Percentiles rank a stretch among this genome's conserved stretches.
Evolutionary conservation across 2,797 vertebrate species (phyloP).

Genomic region (Mallotus villosus): DNA sequence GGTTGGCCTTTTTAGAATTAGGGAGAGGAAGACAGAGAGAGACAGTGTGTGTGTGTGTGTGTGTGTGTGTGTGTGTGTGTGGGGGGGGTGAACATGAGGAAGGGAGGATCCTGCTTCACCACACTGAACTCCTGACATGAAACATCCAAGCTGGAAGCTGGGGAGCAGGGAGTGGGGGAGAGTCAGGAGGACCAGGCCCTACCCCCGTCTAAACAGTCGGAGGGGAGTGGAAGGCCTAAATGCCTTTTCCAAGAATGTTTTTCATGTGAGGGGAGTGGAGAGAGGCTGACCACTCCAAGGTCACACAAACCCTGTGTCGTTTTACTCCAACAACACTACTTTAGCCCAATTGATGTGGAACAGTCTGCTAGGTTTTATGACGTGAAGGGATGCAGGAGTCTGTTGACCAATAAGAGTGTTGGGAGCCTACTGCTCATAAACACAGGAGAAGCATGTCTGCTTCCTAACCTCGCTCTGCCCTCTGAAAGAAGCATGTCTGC

Average conservation of each 20-base stretch:
- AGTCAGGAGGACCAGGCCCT: background rate
- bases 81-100: no score
- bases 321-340: conserved; percentile 44
- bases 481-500: conserved; percentile 27
- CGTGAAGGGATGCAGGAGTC: conserved; percentile 40
- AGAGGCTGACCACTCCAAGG: conserved; percentile 37
- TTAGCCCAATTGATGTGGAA: conserved; percentile 36
- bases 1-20: no score
- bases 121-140: background rate
- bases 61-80: no score
- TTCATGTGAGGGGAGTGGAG: conserved; percentile 21
- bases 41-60: no score
- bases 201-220: conserved; percentile 13
- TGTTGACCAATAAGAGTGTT: conserved; percentile 44
- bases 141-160: background rate
- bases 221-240: conserved; percentile 37
- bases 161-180: background rate
- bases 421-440: conserved; percentile 21
- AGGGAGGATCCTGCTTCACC: background rate
- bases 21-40: no score
- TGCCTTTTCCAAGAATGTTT: conserved; percentile 46
- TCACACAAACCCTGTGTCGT: conserved; percentile 58
- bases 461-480: conserved; percentile 26
- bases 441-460: conserved; percentile 27
- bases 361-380: conserved; percentile 52